These are phyloP conservation scores for Parnassius smintheus DNA, from an alignment of 2,888 invertebrate species.

Conservation along the genomic window DNA sequence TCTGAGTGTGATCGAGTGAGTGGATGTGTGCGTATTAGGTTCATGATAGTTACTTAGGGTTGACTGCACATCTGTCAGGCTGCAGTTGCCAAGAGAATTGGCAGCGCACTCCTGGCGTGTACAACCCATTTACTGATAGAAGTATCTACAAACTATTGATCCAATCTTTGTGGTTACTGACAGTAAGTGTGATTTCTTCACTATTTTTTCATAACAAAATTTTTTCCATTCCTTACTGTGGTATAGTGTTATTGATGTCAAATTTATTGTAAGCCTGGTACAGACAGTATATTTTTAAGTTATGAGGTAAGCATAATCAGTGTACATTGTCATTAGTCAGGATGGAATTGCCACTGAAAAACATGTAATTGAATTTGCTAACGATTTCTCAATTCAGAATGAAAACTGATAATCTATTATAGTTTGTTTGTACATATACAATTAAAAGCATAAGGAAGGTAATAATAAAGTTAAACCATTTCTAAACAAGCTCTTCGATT, in stretches of 20 bases:
- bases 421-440: conserved; percentile 81
- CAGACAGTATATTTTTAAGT: conserved; percentile 72
- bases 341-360: conserved; percentile 37
- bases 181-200: conserved; percentile 62
- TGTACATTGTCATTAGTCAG: conserved; percentile 64
- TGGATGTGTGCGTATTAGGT: conserved; percentile 49
- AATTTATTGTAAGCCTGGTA: conserved; percentile 67
- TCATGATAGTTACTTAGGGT: conserved; percentile 45
- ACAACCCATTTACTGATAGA: conserved; percentile 39
- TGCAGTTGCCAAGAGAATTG: conserved; percentile 1
- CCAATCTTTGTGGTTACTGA: conserved; percentile 43
- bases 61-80: not conserved
- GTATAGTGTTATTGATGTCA: conserved; percentile 74
- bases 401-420: conserved; percentile 75
- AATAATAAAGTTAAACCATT: conserved; percentile 77
- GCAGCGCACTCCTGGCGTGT: not conserved
- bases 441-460: conserved; percentile 76
- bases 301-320: conserved; percentile 75
- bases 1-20: conserved; percentile 37
- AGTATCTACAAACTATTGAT: conserved; percentile 43
- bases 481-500: conserved; percentile 63
- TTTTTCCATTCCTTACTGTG: conserved; percentile 78
- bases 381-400: conserved; percentile 74
- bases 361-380: conserved; percentile 65
- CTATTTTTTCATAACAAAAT: conserved; percentile 64